Percentiles rank a stretch among this genome's conserved stretches.
Conservation (phyloP, 1,140 invertebrate genomes). For the Centruroides sculpturatus region DNA sequence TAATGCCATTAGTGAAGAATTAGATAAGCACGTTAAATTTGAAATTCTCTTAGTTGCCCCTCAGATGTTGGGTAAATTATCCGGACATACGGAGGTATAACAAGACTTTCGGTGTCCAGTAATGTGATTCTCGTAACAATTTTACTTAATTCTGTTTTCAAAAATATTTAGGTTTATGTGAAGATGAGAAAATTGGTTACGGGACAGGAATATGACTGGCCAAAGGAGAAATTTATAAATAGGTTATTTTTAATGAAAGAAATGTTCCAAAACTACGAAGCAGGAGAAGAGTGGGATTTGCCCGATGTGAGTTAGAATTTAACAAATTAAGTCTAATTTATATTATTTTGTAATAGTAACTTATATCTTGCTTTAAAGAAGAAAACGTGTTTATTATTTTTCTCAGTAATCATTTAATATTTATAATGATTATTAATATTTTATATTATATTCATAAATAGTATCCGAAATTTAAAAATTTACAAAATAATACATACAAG, state of each 20-base stretch:
- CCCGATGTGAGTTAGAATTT: constrained; percentile 30
- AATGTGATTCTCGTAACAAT: not conserved
- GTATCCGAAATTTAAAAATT: no score
- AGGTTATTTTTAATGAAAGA: constrained; percentile 45
- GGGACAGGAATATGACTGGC: constrained; percentile 42
- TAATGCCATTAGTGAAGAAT: constrained; percentile 42
- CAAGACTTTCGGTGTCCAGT: not conserved
- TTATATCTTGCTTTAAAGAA: no score
- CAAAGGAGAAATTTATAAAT: constrained; percentile 39
- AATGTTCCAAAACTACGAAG: constrained; percentile 42
- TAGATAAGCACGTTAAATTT: constrained; percentile 41
- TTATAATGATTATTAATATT: no score
- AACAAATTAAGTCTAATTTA: not conserved
- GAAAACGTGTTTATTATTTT: no score
- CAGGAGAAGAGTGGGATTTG: constrained; percentile 39
- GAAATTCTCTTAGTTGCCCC: constrained; percentile 43
- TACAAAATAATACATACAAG: no score
- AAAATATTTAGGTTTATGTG: constrained; percentile 34
- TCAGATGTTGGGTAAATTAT: constrained; percentile 35
- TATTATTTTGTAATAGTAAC: not conserved
- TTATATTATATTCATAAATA: no score
- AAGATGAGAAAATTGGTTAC: constrained; percentile 39
- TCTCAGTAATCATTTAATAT: no score
- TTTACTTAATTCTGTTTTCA: constrained; percentile 8
- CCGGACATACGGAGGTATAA: constrained; percentile 33